These are phyloP conservation scores for Cebus imitator DNA, from an alignment of 2,113 vertebrate genomes.

Conservation along the genomic window DNA sequence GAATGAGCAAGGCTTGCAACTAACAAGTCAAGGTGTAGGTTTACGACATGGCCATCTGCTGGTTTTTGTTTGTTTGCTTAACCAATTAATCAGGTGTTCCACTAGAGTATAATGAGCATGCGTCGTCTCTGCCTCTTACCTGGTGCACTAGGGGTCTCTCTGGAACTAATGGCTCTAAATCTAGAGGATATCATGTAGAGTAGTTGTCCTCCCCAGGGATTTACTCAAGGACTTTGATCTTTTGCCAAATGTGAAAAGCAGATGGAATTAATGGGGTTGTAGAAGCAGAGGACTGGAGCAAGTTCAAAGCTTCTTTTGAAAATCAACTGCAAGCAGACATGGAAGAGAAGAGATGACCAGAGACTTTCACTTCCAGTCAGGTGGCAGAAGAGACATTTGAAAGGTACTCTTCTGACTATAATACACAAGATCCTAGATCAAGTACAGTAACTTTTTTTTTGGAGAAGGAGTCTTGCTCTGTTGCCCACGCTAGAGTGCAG, in stretches of 20 bases:
- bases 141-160: background rate
- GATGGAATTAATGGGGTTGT: background rate
- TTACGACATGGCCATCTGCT: background rate
- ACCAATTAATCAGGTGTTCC: background rate
- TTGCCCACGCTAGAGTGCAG: no score
- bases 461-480: no score
- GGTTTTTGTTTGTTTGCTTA: background rate
- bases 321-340: background rate
- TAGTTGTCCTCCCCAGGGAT: background rate
- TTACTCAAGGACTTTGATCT: background rate
- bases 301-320: background rate
- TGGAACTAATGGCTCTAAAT: background rate
- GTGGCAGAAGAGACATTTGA: background rate
- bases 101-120: background rate
- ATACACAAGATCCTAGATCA: background rate
- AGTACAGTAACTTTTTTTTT: background rate
- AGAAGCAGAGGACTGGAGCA: accelerated
- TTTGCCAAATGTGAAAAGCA: background rate
- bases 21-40: background rate
- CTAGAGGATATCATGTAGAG: background rate
- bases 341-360: background rate
- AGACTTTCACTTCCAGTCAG: background rate
- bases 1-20: background rate
- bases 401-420: background rate
- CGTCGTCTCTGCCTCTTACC: background rate